Evolutionary conservation across 2,113 vertebrate genomes (phyloP).

Genomic region (Engystomops pustulosus): DNA sequence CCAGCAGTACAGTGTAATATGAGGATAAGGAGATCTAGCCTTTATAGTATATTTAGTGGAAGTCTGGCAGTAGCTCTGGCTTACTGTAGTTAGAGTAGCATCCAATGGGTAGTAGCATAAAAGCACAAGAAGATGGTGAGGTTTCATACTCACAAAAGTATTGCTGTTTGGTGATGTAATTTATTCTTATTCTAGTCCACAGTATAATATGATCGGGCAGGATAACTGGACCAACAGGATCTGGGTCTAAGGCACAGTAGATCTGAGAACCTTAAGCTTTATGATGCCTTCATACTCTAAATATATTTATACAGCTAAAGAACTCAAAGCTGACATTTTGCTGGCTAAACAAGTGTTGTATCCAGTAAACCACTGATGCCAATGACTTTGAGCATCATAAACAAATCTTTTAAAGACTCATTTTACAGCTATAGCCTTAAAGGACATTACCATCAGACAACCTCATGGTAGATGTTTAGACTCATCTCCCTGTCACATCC

Average conservation of each 20-base stretch:
- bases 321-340: background rate
- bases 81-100: background rate
- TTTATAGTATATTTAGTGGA: background rate
- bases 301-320: background rate
- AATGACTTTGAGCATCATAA: background rate
- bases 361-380: background rate
- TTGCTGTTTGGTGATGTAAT: background rate
- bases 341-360: background rate
- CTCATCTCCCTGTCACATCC: no score
- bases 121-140: no score
- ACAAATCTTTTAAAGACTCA: no score
- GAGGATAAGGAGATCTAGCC: constrained; percentile 15
- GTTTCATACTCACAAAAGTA: background rate
- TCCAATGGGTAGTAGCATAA: no score
- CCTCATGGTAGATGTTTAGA: no score
- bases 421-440: no score
- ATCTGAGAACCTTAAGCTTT: background rate
- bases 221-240: background rate
- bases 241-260: background rate
- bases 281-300: background rate
- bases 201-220: background rate
- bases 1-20: constrained; percentile 8
- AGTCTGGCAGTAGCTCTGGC: background rate
- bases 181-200: background rate
- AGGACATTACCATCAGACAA: no score